Evolutionary conservation across 2,888 invertebrate species (phyloP).

Genomic region (Trileptium ribeirensis): DNA sequence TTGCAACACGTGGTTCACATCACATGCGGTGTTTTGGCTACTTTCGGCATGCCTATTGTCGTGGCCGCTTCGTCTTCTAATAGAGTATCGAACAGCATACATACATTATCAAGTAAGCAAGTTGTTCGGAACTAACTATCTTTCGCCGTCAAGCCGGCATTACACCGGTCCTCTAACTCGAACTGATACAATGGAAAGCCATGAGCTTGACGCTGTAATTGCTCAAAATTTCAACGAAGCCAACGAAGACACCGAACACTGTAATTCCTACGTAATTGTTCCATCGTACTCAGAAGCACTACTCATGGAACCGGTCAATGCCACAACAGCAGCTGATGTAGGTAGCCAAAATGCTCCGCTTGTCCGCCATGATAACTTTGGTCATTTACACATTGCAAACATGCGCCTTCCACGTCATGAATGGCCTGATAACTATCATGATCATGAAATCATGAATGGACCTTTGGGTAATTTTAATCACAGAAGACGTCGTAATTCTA

Average conservation of each 20-base stretch:
- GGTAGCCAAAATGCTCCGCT: too few species aligned
- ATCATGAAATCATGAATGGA: too few species aligned
- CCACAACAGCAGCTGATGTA: too few species aligned
- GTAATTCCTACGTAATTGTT: slow-evolving; percentile 64
- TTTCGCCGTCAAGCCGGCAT: slow-evolving; percentile 47
- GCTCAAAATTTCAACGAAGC: not conserved
- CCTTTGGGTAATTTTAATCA: too few species aligned
- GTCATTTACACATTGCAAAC: too few species aligned
- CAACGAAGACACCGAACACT: not conserved
- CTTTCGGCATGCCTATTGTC: slow-evolving; percentile 66
- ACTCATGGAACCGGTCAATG: slow-evolving; percentile 55
- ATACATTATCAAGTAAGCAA: slow-evolving; percentile 74
- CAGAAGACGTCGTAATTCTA: too few species aligned
- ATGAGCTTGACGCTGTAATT: slow-evolving; percentile 63
- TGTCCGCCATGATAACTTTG: too few species aligned
- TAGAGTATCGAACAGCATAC: slow-evolving; percentile 73
- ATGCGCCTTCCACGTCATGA: too few species aligned
- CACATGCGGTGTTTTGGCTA: slow-evolving; percentile 68
- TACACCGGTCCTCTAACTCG: slow-evolving; percentile 54
- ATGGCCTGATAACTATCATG: too few species aligned
- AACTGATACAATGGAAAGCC: slow-evolving; percentile 63
- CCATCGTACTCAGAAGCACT: slow-evolving; percentile 76
- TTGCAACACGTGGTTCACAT: slow-evolving; percentile 57
- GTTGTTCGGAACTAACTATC: slow-evolving; percentile 62
- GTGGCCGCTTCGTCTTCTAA: slow-evolving; percentile 70